Evolutionary conservation across 2,797 vertebrate species (phyloP), one percentile per base, ranked within the genome.

Genomic region (Enteromius anoplus): DNA sequence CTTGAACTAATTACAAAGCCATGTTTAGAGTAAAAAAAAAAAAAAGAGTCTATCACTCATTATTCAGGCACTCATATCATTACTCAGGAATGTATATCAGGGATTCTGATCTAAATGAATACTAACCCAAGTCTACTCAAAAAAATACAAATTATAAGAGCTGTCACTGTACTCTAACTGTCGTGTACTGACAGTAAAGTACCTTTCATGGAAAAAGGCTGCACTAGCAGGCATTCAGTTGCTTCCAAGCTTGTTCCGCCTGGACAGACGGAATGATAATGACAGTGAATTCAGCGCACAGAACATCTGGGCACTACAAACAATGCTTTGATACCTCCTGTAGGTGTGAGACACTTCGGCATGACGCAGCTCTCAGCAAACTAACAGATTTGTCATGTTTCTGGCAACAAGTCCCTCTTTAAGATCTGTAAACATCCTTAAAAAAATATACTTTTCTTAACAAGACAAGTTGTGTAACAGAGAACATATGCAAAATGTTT

Each of bases 251-350:
- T 80, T 42, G 58, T 80, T 58, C 12, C 23, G 37, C 58, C 55
- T 58, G 79, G 86, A 76, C 81, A 75, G 87, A 70, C 83, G 91
- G 93, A 93, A 93, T 93, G 92, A 92, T 94, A 94, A 94, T 95
- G 91, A 94, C 89, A 93, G 93, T 93, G 91, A 92, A 89, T 85
- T 85, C 81, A 90, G 84, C 70, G 76, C 78, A 87, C 71, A 86
- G 89, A 95, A 95, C 94, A 95, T 93, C 94, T 95, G 95, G 87
- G 91, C 58, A 86, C 80, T 45, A 9, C 32, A 89, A 85, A 89
- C 89, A 76, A 87, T 80, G 86, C 88, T 85, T 86, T 75, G 83
- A 84, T 80, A 88, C 85, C 81, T 78, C 68, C 71, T 87, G 85
- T 89, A 93, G 91, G 91, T 93, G 92, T 90, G 90, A 93, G 87